These are phyloP conservation scores for Platysternon megacephalum DNA, from an alignment of 2,113 vertebrate species.

Conservation along the genomic window DNA sequence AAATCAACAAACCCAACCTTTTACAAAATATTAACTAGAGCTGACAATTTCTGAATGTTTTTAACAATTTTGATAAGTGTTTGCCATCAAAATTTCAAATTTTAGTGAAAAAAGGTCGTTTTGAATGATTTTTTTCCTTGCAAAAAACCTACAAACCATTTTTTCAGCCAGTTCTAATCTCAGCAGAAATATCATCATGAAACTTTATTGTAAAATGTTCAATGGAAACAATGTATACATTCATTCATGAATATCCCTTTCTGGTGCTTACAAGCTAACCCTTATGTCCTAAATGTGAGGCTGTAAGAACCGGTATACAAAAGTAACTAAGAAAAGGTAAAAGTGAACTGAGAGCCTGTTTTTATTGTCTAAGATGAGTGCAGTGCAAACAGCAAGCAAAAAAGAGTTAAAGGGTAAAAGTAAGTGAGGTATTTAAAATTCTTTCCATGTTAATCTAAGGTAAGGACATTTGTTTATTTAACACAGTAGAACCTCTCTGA, in stretches of 20 bases:
- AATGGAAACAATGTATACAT: constrained; percentile 4
- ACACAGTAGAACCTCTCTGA: not conserved
- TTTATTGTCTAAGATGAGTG: not conserved
- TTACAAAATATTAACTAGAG: not conserved
- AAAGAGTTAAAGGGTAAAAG: not conserved
- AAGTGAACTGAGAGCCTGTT: constrained; percentile 20
- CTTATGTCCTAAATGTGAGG: no score
- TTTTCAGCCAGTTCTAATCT: not conserved
- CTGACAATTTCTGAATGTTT: not conserved
- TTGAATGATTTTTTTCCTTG: not conserved
- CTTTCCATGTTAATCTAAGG: not conserved
- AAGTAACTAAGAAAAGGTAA: constrained; percentile 15
- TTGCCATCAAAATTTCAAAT: not conserved
- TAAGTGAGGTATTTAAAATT: not conserved
- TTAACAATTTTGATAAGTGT: not conserved
- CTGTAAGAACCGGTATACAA: constrained; percentile 9
- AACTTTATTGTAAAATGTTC: constrained; percentile 17
- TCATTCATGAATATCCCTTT: constrained; percentile 25
- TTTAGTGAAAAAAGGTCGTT: not conserved
- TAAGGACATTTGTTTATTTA: not conserved
- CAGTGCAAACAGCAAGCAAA: constrained; percentile 11
- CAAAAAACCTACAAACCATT: not conserved
- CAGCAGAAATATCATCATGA: not conserved
- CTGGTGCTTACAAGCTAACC: constrained; percentile 1
- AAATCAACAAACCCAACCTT: not conserved